A percentile compares a stretch with the other conserved stretches of the same genome.
Conservation (phyloP, 2,113 vertebrate genomes). For the Origma solitaria region DNA sequence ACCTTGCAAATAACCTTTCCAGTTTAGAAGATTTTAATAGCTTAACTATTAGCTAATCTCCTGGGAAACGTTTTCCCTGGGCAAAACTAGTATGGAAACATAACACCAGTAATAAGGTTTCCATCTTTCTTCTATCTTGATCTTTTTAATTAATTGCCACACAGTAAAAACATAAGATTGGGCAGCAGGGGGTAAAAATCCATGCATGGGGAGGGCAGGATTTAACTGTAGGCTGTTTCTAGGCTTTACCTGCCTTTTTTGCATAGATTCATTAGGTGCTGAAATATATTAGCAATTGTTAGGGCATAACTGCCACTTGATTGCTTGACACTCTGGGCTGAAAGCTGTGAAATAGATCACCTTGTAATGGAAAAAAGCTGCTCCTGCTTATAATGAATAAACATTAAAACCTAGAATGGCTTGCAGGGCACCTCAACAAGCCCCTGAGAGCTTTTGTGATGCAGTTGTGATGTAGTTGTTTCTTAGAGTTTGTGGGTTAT, state of each 20-base stretch:
- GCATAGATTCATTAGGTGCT: conserved; percentile 70
- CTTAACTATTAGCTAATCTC: conserved; percentile 59
- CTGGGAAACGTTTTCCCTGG: conserved; percentile 35
- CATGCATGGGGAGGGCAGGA: background rate
- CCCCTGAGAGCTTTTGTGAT: background rate
- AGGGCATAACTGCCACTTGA: conserved; percentile 57
- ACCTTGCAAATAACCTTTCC: conserved; percentile 54
- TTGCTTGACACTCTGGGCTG: conserved; percentile 52
- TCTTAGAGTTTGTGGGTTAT: background rate
- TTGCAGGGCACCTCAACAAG: background rate
- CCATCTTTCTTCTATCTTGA: conserved; percentile 57
- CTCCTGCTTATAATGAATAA: background rate
- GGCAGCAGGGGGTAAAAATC: background rate
- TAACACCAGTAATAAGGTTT: conserved; percentile 48
- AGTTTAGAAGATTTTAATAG: conserved; percentile 62
- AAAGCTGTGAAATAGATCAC: conserved; percentile 51
- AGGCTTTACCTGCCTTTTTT: conserved; percentile 45
- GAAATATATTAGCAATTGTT: conserved; percentile 71
- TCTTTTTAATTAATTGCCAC: conserved; percentile 56
- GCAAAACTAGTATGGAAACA: conserved; percentile 39
- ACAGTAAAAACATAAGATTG: conserved; percentile 22
- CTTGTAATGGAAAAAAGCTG: conserved; percentile 39
- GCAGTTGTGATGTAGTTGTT: background rate
- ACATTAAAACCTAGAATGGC: background rate
- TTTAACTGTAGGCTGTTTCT: background rate